phyloP scores from a whole-genome alignment of 2,888 invertebrate genomes.

The Papilio gigon region DNA sequence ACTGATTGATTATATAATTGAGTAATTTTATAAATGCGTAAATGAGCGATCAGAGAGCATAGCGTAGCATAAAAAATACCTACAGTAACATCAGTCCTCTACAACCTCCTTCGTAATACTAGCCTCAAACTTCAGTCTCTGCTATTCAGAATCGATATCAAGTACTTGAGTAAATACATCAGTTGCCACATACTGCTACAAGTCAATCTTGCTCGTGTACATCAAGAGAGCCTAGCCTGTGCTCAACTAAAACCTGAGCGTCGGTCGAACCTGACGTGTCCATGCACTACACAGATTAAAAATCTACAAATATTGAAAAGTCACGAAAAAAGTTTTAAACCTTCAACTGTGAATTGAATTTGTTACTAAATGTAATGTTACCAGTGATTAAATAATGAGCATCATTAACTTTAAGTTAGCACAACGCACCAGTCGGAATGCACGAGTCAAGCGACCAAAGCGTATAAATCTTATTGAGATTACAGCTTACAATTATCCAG shows the following conservation, averaged over 20 bases:
- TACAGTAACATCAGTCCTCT: conserved; percentile 39
- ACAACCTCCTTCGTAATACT: conserved; percentile 40
- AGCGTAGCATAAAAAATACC: conserved; percentile 37
- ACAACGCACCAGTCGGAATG: conserved; percentile 80
- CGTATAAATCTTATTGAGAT: conserved; percentile 76
- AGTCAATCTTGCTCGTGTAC: conserved; percentile 68
- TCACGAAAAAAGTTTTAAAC: conserved; percentile 33
- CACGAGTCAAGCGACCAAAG: conserved; percentile 77
- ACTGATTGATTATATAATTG: conserved; percentile 31
- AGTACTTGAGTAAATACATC: conserved; percentile 35
- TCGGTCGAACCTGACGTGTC: conserved; percentile 38
- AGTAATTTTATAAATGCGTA: conserved; percentile 35
- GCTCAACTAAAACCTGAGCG: conserved; percentile 40
- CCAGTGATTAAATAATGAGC: conserved; percentile 23
- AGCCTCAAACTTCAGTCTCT: conserved; percentile 40
- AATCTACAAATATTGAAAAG: conserved; percentile 27
- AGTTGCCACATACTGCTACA: conserved; percentile 52
- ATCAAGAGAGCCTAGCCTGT: conserved; percentile 75
- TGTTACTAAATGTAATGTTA: conserved; percentile 6
- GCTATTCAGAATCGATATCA: conserved; percentile 37
- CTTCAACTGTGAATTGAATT: conserved; percentile 23
- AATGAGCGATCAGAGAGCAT: conserved; percentile 36
- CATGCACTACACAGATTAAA: conserved; percentile 30
- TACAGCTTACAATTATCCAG: conserved; percentile 63
- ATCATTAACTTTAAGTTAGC: conserved; percentile 28